These are phyloP conservation scores for Hormaphis cornu DNA, from an alignment of 1,140 invertebrate genomes.

Conservation along the genomic window DNA sequence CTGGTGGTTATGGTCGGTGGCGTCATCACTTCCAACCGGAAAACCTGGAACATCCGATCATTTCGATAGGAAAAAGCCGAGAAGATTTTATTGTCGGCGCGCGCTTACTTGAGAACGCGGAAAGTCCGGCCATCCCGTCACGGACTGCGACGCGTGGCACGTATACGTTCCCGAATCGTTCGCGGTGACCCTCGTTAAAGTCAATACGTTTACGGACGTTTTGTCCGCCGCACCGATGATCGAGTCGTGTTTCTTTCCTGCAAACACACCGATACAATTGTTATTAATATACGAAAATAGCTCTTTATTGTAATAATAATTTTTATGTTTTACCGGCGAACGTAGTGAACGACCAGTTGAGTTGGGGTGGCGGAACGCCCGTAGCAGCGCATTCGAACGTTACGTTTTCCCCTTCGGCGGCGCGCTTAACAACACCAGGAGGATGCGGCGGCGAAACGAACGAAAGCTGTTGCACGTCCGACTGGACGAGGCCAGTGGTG, in stretches of 20 bases:
- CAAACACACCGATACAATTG: neutral
- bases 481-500: no score
- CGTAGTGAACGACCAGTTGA: constrained; percentile 33
- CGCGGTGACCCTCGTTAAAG: neutral
- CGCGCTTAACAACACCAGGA: neutral
- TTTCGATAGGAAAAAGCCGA: no score
- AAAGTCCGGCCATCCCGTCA: constrained; percentile 5
- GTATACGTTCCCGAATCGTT: constrained; percentile 34
- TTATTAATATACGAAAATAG: neutral
- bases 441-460: neutral
- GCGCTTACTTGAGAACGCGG: neutral
- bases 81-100: no score
- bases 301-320: no score
- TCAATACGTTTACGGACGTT: neutral
- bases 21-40: constrained; percentile 44
- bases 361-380: constrained; percentile 29
- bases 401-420: constrained; percentile 13
- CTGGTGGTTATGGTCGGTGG: constrained; percentile 51
- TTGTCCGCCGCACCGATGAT: neutral
- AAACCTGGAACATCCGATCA: constrained; percentile 40
- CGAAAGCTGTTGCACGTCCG: neutral
- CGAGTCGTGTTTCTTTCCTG: neutral
- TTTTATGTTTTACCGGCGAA: constrained; percentile 28
- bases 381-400: constrained; percentile 34
- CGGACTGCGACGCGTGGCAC: constrained; percentile 33